Base-by-base conservation (phyloP, 1,140 invertebrate species). In the Aphidius ervi region DNA sequence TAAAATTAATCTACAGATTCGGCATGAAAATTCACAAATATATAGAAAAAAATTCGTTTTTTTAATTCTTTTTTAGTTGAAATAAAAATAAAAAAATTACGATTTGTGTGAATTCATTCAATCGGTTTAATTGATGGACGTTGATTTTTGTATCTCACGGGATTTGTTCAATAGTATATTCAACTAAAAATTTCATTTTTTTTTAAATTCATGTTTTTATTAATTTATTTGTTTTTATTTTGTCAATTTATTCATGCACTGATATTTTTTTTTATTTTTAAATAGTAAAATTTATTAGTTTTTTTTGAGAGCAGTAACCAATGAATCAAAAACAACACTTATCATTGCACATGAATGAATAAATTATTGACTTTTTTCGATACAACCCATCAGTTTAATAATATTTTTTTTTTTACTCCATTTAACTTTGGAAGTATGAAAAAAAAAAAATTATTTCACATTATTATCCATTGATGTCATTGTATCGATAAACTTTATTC, bases 81-180 rank as follows among this genome's bases (percentile, higher is more conserved):
- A 20, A 37, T 37, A 1, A 7, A 6, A 37, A 10, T 7, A 10
- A 23, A 5, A 40, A 31, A 23, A 31, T 31, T 31, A 31, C 23
- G 23, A 37, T 45, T 60, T 61, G 58, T 54, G 23, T n/a, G 10
- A 16, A 39, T 39, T 39, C 7, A 8, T 41, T 42, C 52, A 54
- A 41, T 40, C 31, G 56, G 39, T 23, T 40, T 16, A 47, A 48
- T 57, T 57, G 56, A 48, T 57, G 41, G 56, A 57, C 45, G 45
- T 57, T 48, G 56, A 54, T 54, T 54, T 54, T 54, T 54, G 37
- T 39, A 40, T 54, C 52, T 40, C 52, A 42, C 31, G n/a, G 52
- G 52, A 41, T 54, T 54, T 39, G 16, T 31, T 37, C 40, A 39
- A 41, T 40, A 54, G 52, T 54, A 54, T 54, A 16, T 40, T 42